phyloP scores from a whole-genome alignment of 2,888 invertebrate genomes.

The Epsilonema sp. region DNA sequence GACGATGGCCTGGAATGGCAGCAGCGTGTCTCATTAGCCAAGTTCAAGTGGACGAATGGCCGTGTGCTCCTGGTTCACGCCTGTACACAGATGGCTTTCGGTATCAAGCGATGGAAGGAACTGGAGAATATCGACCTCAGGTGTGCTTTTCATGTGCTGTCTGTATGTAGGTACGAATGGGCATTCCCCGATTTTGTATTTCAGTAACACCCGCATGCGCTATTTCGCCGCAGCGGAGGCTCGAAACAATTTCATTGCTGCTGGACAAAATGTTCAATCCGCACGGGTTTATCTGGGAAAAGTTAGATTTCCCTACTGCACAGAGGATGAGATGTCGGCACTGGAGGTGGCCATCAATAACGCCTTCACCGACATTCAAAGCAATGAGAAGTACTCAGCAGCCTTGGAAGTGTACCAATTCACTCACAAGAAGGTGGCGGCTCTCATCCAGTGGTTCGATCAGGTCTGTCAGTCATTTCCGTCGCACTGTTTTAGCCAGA shows the following conservation, averaged over 20 bases:
- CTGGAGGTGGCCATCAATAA: slow-evolving; percentile 34
- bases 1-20: slow-evolving; percentile 35
- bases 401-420: slow-evolving; percentile 34
- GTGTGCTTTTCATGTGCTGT: slow-evolving; percentile 14
- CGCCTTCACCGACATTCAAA: slow-evolving; percentile 37
- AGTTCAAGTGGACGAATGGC: slow-evolving; percentile 37
- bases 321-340: slow-evolving; percentile 33
- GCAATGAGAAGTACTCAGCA: slow-evolving; percentile 30
- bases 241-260: slow-evolving; percentile 38
- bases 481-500: too few species aligned
- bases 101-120: slow-evolving; percentile 35
- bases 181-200: not conserved
- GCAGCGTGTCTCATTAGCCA: slow-evolving; percentile 35
- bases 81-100: slow-evolving; percentile 34
- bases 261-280: slow-evolving; percentile 37
- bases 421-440: slow-evolving; percentile 33
- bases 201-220: slow-evolving; percentile 31
- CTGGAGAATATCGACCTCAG: slow-evolving; percentile 26
- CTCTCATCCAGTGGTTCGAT: slow-evolving; percentile 39
- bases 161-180: not conserved
- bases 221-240: slow-evolving; percentile 37
- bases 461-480: too few species aligned
- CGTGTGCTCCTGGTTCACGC: slow-evolving; percentile 36
- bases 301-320: slow-evolving; percentile 37
- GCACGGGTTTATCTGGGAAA: slow-evolving; percentile 36